Evolutionary conservation across 2,797 vertebrate species (phyloP).

Genomic region (Acipenser oxyrinchus): DNA sequence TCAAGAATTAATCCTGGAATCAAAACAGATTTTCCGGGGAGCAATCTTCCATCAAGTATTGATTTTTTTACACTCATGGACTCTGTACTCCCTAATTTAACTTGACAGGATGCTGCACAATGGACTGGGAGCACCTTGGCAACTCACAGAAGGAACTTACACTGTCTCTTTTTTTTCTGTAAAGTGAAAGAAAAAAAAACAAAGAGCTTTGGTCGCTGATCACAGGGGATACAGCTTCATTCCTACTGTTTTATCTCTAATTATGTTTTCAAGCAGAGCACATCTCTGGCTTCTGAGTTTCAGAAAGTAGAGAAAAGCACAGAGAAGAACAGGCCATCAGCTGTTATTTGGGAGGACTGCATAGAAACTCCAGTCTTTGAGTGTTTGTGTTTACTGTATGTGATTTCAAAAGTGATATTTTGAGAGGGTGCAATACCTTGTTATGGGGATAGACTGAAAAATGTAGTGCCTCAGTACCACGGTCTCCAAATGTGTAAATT

Average conservation of each 20-base stretch:
- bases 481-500: background rate
- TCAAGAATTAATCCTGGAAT: constrained; percentile 99
- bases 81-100: constrained; percentile 99
- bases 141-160: constrained; percentile 87
- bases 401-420: constrained; percentile 60
- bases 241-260: constrained; percentile 61
- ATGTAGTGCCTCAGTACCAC: too few species aligned
- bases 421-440: constrained; percentile 16
- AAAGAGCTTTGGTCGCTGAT: constrained; percentile 57
- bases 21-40: constrained; percentile 99
- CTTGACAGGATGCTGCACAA: constrained; percentile 98
- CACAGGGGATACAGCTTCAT: constrained; percentile 47
- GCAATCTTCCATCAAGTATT: constrained; percentile 99
- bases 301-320: constrained; percentile 45
- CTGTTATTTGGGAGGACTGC: constrained; percentile 62
- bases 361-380: constrained; percentile 63
- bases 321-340: constrained; percentile 56
- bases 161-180: constrained; percentile 69
- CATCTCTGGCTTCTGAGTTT: constrained; percentile 50
- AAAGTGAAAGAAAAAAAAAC: constrained; percentile 46
- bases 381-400: constrained; percentile 48
- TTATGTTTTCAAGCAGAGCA: constrained; percentile 60
- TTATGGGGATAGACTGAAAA: too few species aligned
- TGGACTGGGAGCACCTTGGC: constrained; percentile 97
- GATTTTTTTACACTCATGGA: constrained; percentile 99